Base-by-base conservation (phyloP, 2,113 vertebrate species). In the Misgurnus anguillicaudatus region DNA sequence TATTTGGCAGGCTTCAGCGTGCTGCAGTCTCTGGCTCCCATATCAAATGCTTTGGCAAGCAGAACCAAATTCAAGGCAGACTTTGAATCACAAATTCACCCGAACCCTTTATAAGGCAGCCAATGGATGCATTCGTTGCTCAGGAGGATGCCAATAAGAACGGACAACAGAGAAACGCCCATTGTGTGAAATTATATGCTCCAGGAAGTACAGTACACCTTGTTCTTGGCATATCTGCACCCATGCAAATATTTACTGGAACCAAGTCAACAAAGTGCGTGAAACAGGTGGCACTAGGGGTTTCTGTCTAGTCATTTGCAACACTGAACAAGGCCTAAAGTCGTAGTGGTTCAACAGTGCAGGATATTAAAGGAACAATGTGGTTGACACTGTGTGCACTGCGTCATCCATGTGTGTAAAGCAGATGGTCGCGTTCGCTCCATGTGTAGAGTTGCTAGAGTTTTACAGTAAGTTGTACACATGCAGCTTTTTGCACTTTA, bases 181-280 rank as follows among this genome's bases (percentile, higher is more conserved):
- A 7, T 70, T 75, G 38, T 70, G 47, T 75, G 17, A 64, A 79
- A 24, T 45, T 45, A 21, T 74, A 48, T n/a, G 38, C 31, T 42
- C 36, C 84, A 91, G 91, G 89, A 91, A 91, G 88, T 90, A 84
- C 90, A 87, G 88, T 90, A 85, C 89, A 87, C 82, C 73, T 87
- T 91, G 89, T 90, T 92, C 88, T 83, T 81, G 81, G 77, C 85
- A 77, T 84, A 69, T 84, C 75, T 85, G 85, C 81, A 85, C 65
- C 38, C 83, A 84, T 89, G 89, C 88, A 90, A 90, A 91, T 91
- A 88, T 91, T 92, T 91, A 88, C 89, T 78, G 88, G 84, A 89
- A 91, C 77, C 86, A 85, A 85, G 80, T 86, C 81, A 85, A 74
- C 63, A 80, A 86, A 71, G 48, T 41, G 36, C 42, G 51, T 16